Evolutionary conservation across 37 sponge, comb jelly and placozoan genomes (phyloP), one percentile per base, ranked within the genome.

Genomic region (Ianthella basta): DNA sequence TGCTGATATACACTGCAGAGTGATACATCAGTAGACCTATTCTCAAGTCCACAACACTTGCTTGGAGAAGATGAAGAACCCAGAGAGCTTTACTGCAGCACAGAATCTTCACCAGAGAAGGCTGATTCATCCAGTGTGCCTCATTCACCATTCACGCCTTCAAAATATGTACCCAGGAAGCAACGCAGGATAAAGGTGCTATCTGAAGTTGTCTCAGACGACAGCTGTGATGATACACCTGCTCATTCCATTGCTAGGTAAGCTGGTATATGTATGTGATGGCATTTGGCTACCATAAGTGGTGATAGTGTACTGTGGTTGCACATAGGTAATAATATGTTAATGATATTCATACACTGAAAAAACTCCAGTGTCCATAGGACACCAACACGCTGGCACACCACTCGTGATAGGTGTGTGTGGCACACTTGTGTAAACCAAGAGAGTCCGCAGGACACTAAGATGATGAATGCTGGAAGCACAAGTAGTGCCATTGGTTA

Each of bases 111-210:
- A 57, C 59, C 59, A 57, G 59, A 57, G 59, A 57, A 57, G 18
- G 59, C 59, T 57, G 59, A 57, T 57, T 57, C 59, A 57, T 15
- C 59, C 59, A 57, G 59, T 57, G 59, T 18, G 15, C 59, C 59
- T 57, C 18, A 57, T 57, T 57, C 59, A 18, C 59, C 59, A 57
- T 57, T 57, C 59, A 57, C 59, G 15, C 59, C 18, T 20, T 57
- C 59, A 57, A 57, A 57, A 57, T 57, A 57, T 57, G 59, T 57
- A 57, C 59, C 59, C 59, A 57, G 18, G 59, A 57, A 57, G 59
- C 18, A 57, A 20, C 59, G 59, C 18, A 57, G 59, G 18, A 15
- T 57, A 57, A 18, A 57, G 18, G 18, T 15, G 59, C 59, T 57
- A 57, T 57, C 59, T 57, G 18, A 57, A 57, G 59, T 57, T 57